A percentile compares a stretch with the other conserved stretches of the same genome.
These are phyloP conservation scores for Eupithecia insigniata DNA, from an alignment of 2,888 invertebrate species.

Conservation along the genomic window DNA sequence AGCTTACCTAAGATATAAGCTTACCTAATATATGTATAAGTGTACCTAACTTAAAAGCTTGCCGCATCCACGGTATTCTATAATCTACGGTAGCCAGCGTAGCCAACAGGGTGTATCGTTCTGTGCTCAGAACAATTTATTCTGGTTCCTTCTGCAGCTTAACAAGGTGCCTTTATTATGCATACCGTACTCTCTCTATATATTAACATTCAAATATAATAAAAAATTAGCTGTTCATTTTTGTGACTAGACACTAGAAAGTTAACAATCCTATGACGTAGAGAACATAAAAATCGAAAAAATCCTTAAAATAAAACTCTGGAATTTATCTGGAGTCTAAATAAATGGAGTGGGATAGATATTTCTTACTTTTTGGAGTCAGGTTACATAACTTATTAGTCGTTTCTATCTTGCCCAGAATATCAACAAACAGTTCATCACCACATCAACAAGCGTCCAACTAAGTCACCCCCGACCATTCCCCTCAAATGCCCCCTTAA, in stretches of 20 bases:
- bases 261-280: too few relatives aligned
- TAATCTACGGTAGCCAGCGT: slow-evolving; percentile 17
- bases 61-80: slow-evolving; percentile 21
- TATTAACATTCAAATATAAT: slow-evolving; percentile 4
- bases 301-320: neutral
- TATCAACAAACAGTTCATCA: slow-evolving; percentile 19
- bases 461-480: slow-evolving; percentile 39
- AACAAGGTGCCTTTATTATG: slow-evolving; percentile 25
- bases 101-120: slow-evolving; percentile 56
- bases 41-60: too few relatives aligned
- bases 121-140: slow-evolving; percentile 53
- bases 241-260: too few relatives aligned
- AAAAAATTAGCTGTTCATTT: neutral
- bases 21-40: too few relatives aligned
- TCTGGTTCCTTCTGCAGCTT: slow-evolving; percentile 32
- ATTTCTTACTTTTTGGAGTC: neutral
- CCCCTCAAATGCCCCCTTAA: slow-evolving; percentile 65
- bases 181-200: slow-evolving; percentile 14
- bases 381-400: neutral
- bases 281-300: too few relatives aligned
- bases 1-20: too few relatives aligned
- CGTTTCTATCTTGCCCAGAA: neutral
- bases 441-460: slow-evolving; percentile 29
- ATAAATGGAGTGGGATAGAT: neutral
- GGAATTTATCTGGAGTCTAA: neutral